A percentile compares a stretch with the other conserved stretches of the same genome.
phyloP scores from a whole-genome alignment of 2,888 invertebrate genomes.

The Luperina testacea region DNA sequence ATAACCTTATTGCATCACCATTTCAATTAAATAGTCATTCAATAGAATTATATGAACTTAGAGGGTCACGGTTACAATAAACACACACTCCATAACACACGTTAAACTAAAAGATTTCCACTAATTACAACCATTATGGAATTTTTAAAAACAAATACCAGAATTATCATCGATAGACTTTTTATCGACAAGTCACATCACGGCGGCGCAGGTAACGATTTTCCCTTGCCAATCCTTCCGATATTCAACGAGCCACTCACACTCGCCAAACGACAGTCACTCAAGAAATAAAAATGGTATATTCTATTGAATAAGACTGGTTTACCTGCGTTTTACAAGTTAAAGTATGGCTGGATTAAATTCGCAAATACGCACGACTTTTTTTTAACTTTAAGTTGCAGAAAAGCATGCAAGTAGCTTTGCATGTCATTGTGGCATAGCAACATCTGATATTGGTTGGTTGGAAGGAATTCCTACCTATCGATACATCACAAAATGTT shows the following conservation, averaged over 20 bases:
- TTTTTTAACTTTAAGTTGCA: neutral
- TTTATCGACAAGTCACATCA: constrained; percentile 29
- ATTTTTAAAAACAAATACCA: neutral
- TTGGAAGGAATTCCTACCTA: neutral
- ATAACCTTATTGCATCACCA: too few species aligned
- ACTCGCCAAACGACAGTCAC: constrained; percentile 56
- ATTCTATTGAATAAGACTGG: constrained; percentile 33
- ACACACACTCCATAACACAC: neutral
- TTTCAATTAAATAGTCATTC: too few species aligned
- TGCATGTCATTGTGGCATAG: neutral
- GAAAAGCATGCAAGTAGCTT: neutral
- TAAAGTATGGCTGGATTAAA: neutral
- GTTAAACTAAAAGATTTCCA: neutral
- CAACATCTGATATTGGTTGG: neutral
- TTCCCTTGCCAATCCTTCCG: constrained; percentile 60
- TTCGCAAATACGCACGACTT: neutral
- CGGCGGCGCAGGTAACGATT: constrained; percentile 65
- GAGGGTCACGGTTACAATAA: too few species aligned
- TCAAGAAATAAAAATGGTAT: constrained; percentile 58
- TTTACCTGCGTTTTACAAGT: neutral
- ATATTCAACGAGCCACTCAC: constrained; percentile 69
- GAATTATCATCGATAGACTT: neutral
- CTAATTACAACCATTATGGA: too few species aligned
- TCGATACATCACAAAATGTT: too few species aligned
- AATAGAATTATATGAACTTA: too few species aligned